Evolutionary conservation across 2,888 invertebrate genomes (phyloP).

Genomic region (Agapetus fuscipes): DNA sequence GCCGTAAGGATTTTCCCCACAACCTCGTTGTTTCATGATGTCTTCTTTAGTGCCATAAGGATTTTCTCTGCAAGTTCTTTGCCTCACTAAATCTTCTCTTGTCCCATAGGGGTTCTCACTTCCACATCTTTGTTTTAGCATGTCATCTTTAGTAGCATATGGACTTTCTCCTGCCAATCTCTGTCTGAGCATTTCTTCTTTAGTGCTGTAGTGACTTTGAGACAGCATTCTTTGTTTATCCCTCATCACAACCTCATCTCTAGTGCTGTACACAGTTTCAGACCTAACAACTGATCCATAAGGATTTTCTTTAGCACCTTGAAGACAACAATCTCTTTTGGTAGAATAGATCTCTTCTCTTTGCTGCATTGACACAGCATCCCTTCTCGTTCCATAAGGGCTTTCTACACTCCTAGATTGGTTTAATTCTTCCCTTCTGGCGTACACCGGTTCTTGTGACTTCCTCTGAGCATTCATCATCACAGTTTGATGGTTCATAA

Average conservation of each 20-base stretch:
- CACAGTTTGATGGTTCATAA: conserved; percentile 29
- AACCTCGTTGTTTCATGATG: neutral
- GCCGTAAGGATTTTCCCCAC: neutral
- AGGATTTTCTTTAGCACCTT: conserved; percentile 10
- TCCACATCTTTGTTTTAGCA: conserved; percentile 38
- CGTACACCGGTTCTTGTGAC: conserved; percentile 25
- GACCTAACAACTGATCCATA: conserved; percentile 12
- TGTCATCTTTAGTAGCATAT: conserved; percentile 43
- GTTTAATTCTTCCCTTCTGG: conserved; percentile 31
- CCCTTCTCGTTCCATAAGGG: conserved; percentile 22
- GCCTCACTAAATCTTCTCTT: conserved; percentile 41
- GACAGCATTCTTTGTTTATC: too few species aligned
- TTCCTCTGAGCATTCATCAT: conserved; percentile 32
- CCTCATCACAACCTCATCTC: conserved; percentile 43
- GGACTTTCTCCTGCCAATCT: conserved; percentile 37
- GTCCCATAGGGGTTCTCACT: conserved; percentile 44
- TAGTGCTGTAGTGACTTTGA: conserved; percentile 41
- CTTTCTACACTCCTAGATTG: conserved; percentile 11
- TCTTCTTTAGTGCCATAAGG: conserved; percentile 1
- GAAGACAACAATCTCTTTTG: conserved; percentile 13
- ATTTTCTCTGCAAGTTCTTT: conserved; percentile 31
- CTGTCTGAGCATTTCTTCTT: conserved; percentile 42
- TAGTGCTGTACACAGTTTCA: conserved; percentile 41
- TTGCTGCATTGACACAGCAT: conserved; percentile 11
- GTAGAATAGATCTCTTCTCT: conserved; percentile 25